These are phyloP conservation scores for Chaenocephalus aceratus DNA, from an alignment of 2,113 vertebrate genomes.

Conservation along the genomic window DNA sequence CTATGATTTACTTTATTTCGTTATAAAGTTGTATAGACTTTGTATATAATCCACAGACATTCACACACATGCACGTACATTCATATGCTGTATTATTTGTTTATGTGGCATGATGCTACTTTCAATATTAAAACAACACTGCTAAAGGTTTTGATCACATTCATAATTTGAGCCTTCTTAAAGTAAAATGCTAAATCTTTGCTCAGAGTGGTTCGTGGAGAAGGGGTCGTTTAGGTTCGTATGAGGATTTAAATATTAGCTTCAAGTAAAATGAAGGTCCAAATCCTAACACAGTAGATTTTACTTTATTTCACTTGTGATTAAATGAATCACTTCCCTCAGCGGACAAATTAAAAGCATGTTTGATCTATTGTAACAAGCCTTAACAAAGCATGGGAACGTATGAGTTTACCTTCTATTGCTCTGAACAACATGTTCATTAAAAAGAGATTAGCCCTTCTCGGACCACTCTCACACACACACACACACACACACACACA, in stretches of 20 bases:
- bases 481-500: too few species aligned
- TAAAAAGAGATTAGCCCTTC: constrained; percentile 84
- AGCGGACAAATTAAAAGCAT: constrained; percentile 17
- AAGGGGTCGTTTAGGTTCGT: not conserved
- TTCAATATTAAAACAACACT: too few species aligned
- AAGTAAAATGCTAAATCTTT: not conserved
- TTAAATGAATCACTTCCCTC: constrained; percentile 18
- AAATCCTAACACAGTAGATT: constrained; percentile 16
- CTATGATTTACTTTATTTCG: not conserved
- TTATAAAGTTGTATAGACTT: too few species aligned
- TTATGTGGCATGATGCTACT: not conserved
- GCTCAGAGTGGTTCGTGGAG: not conserved
- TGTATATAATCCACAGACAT: not conserved
- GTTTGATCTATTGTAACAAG: constrained; percentile 55
- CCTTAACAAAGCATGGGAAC: constrained; percentile 45
- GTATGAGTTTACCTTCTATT: constrained; percentile 64
- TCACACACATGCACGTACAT: not conserved
- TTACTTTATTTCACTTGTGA: not conserved
- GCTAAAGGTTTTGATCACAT: not conserved
- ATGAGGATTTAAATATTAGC: constrained; percentile 4
- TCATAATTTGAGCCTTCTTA: not conserved
- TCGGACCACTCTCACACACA: constrained; percentile 40
- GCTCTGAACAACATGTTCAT: constrained; percentile 73
- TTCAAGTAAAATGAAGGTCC: not conserved
- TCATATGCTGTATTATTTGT: not conserved